phyloP scores from a whole-genome alignment of 2,797 vertebrate genomes.

The Spatula clypeata region DNA sequence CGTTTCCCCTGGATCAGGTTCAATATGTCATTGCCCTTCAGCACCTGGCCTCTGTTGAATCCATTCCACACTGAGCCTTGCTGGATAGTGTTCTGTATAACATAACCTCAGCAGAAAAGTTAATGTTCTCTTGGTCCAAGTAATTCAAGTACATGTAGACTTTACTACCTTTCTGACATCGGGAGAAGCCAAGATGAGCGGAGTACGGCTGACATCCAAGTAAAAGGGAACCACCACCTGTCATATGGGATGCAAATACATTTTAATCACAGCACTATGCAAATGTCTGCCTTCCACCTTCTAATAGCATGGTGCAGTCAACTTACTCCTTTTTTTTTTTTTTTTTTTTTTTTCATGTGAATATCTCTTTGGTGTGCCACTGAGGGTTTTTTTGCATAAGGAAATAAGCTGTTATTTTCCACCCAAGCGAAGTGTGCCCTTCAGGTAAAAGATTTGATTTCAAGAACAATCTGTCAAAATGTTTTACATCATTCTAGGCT shows the following conservation, averaged over 20 bases:
- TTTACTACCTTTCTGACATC: background rate
- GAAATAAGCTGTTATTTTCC: conserved; percentile 64
- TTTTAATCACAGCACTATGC: conserved; percentile 37
- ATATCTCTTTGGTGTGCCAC: background rate
- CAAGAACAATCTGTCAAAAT: conserved; percentile 11
- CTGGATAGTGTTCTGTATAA: background rate
- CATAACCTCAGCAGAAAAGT: background rate
- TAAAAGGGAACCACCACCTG: background rate
- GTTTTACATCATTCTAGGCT: background rate
- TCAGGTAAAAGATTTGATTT: conserved; percentile 60
- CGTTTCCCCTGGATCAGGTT: background rate
- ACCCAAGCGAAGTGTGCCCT: conserved; percentile 30
- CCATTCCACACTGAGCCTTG: background rate
- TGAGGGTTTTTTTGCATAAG: conserved; percentile 48
- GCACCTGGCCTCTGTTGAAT: background rate
- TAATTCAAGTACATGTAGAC: background rate
- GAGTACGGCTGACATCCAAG: background rate
- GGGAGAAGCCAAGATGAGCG: background rate
- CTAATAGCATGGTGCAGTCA: background rate
- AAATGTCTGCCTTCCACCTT: conserved; percentile 12
- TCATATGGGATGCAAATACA: conserved; percentile 21
- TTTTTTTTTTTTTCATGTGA: background rate
- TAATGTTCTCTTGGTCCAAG: background rate
- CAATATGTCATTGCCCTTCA: background rate
- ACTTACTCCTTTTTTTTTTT: background rate